Base-by-base conservation (phyloP, 1,140 invertebrate species). In the Catajapyx aquilonaris region DNA sequence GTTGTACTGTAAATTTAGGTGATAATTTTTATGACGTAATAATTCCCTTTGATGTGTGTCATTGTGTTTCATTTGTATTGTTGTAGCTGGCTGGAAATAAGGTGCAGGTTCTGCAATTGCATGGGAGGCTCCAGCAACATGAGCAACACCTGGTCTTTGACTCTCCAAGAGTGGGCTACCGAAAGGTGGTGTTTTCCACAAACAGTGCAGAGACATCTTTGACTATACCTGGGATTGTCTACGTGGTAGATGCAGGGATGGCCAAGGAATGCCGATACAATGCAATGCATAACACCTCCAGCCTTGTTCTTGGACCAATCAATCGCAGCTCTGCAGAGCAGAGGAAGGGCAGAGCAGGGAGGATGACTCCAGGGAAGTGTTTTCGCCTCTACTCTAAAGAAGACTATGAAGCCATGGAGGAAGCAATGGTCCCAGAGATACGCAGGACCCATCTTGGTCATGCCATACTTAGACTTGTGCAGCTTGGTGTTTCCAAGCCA, bases 161-260 rank as follows among this genome's bases (percentile, higher is more conserved):
- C 47, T 67, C 64, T 20, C 65, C 77, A 2, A 68, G 78, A 9
- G 68, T 71, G 48, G 71, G 71, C 21, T 66, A 68, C 0, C 64
- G 94, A 21, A 98, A 98, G 62, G 73, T 97, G 20, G 71, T 99
- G 0, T 64, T 97, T 13, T 81, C 93, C 0, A 99, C 94, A 3
- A 98, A 98, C 54, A 87, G 98, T 38, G 93, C 93, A 0, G 94
- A 98, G 62, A 88, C 93, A 0, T 96, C 90, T 4, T 72, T 98
- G 17, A 87, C 81, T 5, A 81, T 87, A 41, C 73, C 75, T 34
- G 88, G 90, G 25, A 81, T 99, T 46, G 72, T 79, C 41, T 93
- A 90, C 55, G 90, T 96, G 32, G 73, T 97, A 35, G 94, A 98
- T 55, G 78, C 83, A 59, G 94, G 94, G 2, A 98, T 91, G 62